Evolutionary conservation across 2,888 invertebrate species (phyloP).

Genomic region (Neoitamus cyanurus): DNA sequence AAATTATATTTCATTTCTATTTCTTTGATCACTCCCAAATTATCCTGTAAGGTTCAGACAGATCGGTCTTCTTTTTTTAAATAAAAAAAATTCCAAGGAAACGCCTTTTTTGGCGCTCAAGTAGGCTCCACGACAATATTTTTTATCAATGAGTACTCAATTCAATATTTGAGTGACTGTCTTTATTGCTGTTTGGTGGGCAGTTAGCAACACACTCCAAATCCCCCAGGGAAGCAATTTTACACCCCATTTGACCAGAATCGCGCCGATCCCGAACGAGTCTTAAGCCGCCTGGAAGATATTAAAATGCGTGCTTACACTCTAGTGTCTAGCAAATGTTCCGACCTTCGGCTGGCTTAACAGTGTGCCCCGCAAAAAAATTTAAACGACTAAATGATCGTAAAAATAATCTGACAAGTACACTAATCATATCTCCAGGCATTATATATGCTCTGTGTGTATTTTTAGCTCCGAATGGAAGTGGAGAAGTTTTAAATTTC

Average conservation of each 20-base stretch:
- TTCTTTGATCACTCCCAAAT: too few relatives aligned
- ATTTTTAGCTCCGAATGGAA: not conserved
- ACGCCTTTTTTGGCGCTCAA: too few relatives aligned
- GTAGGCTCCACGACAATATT: too few relatives aligned
- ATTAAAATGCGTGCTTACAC: not conserved
- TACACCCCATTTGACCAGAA: not conserved
- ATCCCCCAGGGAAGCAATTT: not conserved
- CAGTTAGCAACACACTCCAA: not conserved
- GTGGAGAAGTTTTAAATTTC: not conserved
- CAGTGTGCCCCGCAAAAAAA: not conserved
- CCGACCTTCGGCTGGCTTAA: not conserved
- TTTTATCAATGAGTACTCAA: too few relatives aligned
- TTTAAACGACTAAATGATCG: not conserved
- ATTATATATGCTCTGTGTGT: not conserved
- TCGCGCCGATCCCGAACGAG: not conserved
- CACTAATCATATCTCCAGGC: not conserved
- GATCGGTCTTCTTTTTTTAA: too few relatives aligned
- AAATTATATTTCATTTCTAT: too few relatives aligned
- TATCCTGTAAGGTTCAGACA: too few relatives aligned
- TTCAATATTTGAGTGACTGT: too few relatives aligned
- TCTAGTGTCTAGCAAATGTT: not conserved
- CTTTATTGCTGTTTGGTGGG: too few relatives aligned
- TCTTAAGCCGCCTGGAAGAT: not conserved
- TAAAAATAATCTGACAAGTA: constrained; percentile 1
- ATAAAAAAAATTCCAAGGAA: too few relatives aligned